Conservation (phyloP, 2,888 invertebrate species). For the Dasysyrphus tricinctus region DNA sequence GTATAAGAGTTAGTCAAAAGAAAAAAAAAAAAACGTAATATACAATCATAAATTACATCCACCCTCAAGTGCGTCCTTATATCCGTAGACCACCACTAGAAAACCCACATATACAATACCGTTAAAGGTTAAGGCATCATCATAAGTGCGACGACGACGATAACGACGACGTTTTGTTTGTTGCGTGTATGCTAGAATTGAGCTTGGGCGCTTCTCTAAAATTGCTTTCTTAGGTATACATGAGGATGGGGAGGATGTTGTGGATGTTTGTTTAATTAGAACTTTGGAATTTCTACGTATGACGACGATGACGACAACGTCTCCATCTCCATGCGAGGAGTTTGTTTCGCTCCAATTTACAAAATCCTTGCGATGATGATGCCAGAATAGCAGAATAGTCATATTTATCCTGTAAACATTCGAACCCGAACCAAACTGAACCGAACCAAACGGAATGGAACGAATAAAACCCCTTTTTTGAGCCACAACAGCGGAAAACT, state of each 20-base stretch:
- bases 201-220: constrained; percentile 56
- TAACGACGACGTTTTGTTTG: constrained; percentile 16
- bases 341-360: constrained; percentile 65
- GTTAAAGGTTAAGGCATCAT: constrained; percentile 35
- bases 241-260: background rate
- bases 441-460: constrained; percentile 4
- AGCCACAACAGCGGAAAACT: constrained; percentile 44
- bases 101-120: constrained; percentile 22
- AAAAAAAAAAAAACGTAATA: constrained; percentile 24
- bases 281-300: constrained; percentile 57
- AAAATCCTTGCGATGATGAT: constrained; percentile 57
- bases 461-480: constrained; percentile 64
- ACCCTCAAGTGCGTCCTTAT: constrained; percentile 42
- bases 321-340: constrained; percentile 3
- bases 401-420: constrained; percentile 72
- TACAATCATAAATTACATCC: constrained; percentile 53
- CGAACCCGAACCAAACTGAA: constrained; percentile 24
- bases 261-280: constrained; percentile 73
- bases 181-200: constrained; percentile 13
- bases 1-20: background rate
- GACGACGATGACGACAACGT: background rate
- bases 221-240: constrained; percentile 58
- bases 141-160: constrained; percentile 54
- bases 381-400: constrained; percentile 45
- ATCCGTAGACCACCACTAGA: constrained; percentile 46